Percentiles rank a stretch among this genome's conserved stretches.
Conservation (phyloP, 2,113 vertebrate species). For the Lepus timidus region DNA sequence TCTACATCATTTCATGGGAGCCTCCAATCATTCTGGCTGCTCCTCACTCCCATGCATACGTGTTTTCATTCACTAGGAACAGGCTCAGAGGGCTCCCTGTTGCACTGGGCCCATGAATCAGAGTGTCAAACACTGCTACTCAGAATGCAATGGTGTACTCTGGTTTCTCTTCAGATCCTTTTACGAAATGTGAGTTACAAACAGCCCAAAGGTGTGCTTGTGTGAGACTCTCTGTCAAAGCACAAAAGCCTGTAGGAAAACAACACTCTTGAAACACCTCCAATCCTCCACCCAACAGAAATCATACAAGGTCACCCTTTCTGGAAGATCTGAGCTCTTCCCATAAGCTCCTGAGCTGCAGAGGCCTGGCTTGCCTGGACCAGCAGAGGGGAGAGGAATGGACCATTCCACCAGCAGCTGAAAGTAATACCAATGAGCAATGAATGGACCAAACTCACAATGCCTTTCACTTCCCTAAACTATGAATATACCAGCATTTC, state of each 20-base stretch:
- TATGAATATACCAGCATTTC: constrained; percentile 71
- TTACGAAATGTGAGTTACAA: not conserved
- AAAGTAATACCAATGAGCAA: constrained; percentile 46
- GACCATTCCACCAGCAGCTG: not conserved
- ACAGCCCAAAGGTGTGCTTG: constrained; percentile 26
- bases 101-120: constrained; percentile 26
- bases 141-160: constrained; percentile 33
- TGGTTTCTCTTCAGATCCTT: not conserved
- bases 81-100: not conserved
- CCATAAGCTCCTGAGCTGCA: not conserved
- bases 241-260: constrained; percentile 19
- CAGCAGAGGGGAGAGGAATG: constrained; percentile 61
- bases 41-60: not conserved
- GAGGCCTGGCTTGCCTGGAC: not conserved
- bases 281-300: not conserved
- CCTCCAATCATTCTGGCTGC: not conserved
- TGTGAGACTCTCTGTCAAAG: constrained; percentile 1
- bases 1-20: not conserved
- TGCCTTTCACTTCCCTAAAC: constrained; percentile 77
- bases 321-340: not conserved
- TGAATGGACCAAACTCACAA: constrained; percentile 48
- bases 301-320: not conserved
- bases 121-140: constrained; percentile 51
- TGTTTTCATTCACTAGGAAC: constrained; percentile 11
- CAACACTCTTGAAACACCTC: not conserved